Percentiles rank a stretch among this genome's conserved stretches.
These are phyloP conservation scores for Alosa sapidissima DNA, from an alignment of 2,797 vertebrate species.

Conservation along the genomic window DNA sequence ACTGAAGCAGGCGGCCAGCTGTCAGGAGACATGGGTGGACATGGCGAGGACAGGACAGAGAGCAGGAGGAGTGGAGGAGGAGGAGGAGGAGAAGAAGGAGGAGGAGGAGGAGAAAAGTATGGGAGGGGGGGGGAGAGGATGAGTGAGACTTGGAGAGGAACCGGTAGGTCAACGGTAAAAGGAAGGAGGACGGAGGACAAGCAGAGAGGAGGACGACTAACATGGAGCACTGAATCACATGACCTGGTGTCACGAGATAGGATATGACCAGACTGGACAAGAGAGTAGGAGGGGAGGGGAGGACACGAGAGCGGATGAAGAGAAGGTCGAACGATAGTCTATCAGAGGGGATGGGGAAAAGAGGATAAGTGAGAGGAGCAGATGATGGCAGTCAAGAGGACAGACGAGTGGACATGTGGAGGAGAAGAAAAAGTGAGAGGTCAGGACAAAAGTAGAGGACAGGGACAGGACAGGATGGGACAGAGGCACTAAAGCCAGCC, in stretches of 20 bases:
- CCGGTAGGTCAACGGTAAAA: neutral
- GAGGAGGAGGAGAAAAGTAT: neutral
- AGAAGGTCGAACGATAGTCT: neutral
- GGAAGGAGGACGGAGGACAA: neutral
- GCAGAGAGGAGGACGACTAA: neutral
- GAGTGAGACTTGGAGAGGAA: neutral
- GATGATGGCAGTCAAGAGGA: neutral
- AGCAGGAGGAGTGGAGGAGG: neutral
- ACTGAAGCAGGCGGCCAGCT: conserved; percentile 43
- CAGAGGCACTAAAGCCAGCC: neutral
- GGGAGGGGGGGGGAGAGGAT: neutral
- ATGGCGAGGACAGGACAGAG: neutral
- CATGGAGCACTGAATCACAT: neutral
- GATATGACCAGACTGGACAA: too few species aligned
- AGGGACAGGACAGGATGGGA: neutral
- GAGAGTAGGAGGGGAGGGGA: too few species aligned
- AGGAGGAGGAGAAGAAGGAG: neutral
- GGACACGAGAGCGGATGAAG: neutral
- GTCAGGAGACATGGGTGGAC: conserved; percentile 24
- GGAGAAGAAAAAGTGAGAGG: neutral
- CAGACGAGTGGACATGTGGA: neutral
- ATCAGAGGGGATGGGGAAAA: too few species aligned
- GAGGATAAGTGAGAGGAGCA: too few species aligned
- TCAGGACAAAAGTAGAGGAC: neutral
- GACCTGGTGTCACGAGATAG: neutral